Evolutionary conservation across 2,888 invertebrate genomes (phyloP).

Genomic region (Erannis defoliaria): DNA sequence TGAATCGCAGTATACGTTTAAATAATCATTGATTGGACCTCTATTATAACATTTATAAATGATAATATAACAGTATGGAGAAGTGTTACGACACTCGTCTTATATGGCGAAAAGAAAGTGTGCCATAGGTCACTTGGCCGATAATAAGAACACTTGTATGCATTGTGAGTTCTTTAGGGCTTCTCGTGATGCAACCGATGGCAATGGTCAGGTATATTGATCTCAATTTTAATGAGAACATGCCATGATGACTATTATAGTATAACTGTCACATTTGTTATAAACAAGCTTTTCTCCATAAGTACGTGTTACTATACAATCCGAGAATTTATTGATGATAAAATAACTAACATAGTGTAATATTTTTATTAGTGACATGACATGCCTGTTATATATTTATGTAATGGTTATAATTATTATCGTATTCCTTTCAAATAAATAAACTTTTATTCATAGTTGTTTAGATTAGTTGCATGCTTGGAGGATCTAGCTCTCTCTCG

Average conservation of each 20-base stretch:
- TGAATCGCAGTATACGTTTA: constrained; percentile 15
- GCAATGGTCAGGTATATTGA: not conserved
- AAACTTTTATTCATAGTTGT: no score
- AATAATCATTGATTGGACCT: constrained; percentile 21
- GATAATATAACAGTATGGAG: constrained; percentile 26
- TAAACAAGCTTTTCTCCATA: no score
- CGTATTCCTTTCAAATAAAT: no score
- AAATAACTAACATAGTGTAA: no score
- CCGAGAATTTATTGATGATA: no score
- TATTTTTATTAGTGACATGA: no score
- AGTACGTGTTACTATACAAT: no score
- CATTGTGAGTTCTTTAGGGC: constrained; percentile 30
- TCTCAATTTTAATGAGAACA: constrained; percentile 5
- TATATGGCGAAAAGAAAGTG: constrained; percentile 53
- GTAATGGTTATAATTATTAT: no score
- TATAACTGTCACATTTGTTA: not conserved
- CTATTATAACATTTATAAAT: constrained; percentile 21
- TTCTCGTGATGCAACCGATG: constrained; percentile 25
- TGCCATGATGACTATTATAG: not conserved
- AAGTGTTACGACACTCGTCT: constrained; percentile 31
- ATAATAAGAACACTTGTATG: constrained; percentile 55
- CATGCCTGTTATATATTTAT: no score
- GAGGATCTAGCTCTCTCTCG: no score
- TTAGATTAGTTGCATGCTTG: no score
- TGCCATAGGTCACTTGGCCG: constrained; percentile 55